Conservation (phyloP, 2,113 vertebrate species). For the Pterocles orientalis region DNA sequence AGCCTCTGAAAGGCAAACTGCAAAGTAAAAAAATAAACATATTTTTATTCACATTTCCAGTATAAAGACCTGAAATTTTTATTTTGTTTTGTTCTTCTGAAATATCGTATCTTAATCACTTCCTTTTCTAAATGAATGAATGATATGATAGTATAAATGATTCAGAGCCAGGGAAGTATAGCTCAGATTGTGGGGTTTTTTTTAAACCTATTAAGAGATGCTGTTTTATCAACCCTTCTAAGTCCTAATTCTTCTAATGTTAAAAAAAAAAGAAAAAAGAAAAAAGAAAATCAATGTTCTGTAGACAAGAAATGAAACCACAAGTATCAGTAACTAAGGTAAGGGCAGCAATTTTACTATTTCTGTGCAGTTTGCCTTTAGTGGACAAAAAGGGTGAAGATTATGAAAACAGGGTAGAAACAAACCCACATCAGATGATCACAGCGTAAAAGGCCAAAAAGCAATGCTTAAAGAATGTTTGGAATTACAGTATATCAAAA, state of each 20-base stretch:
- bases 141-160: not conserved
- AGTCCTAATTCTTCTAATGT: not conserved
- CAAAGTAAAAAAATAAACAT: constrained; percentile 52
- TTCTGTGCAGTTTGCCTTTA: constrained; percentile 68
- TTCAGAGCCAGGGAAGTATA: not conserved
- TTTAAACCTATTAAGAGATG: not conserved
- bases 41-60: not conserved
- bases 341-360: not conserved
- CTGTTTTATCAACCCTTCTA: not conserved
- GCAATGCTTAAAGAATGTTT: constrained; percentile 10
- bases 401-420: constrained; percentile 55
- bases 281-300: not conserved
- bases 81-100: not conserved
- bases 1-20: constrained; percentile 67
- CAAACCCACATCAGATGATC: constrained; percentile 31
- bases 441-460: constrained; percentile 47
- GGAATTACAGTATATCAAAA: constrained; percentile 1
- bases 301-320: not conserved
- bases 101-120: not conserved
- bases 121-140: not conserved
- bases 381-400: constrained; percentile 51
- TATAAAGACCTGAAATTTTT: not conserved
- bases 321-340: not conserved
- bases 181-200: not conserved
- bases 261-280: not conserved